Evolutionary conservation across 2,113 vertebrate species (phyloP).

Genomic region (Microcebus jonahi): DNA sequence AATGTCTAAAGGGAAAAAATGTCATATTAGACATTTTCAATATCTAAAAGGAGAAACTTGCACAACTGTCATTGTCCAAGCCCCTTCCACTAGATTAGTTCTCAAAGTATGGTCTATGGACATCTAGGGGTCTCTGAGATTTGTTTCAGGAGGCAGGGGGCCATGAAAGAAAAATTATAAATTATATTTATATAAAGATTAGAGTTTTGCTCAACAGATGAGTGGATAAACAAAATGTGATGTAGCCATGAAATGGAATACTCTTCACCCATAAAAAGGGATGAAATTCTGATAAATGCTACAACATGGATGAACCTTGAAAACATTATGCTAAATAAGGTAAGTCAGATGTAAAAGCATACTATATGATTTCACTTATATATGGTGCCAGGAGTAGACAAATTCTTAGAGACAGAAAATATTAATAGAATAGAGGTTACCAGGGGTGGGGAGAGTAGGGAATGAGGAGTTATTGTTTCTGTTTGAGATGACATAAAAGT

Average conservation of each 20-base stretch:
- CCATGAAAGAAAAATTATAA: slow-evolving; percentile 22
- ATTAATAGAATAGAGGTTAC: neutral
- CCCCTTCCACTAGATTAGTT: neutral
- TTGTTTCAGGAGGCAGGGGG: neutral
- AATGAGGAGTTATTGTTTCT: neutral
- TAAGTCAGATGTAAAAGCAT: neutral
- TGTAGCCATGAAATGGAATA: neutral
- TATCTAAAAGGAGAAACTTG: neutral
- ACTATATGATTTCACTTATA: neutral
- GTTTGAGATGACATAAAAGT: neutral
- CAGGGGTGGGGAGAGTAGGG: neutral
- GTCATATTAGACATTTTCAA: neutral
- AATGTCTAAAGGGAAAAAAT: neutral
- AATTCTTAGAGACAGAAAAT: neutral
- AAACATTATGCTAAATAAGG: slow-evolving; percentile 12
- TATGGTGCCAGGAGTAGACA: neutral
- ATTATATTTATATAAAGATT: neutral
- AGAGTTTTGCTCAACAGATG: neutral
- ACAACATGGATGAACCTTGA: slow-evolving; percentile 21
- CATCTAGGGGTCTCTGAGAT: neutral
- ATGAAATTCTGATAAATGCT: neutral
- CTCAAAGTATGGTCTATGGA: neutral
- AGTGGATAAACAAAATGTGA: neutral
- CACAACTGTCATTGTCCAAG: neutral
- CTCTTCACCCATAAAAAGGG: neutral